Conservation (phyloP, 2,797 vertebrate genomes). For the Phrynocephalus guinanensis region DNA sequence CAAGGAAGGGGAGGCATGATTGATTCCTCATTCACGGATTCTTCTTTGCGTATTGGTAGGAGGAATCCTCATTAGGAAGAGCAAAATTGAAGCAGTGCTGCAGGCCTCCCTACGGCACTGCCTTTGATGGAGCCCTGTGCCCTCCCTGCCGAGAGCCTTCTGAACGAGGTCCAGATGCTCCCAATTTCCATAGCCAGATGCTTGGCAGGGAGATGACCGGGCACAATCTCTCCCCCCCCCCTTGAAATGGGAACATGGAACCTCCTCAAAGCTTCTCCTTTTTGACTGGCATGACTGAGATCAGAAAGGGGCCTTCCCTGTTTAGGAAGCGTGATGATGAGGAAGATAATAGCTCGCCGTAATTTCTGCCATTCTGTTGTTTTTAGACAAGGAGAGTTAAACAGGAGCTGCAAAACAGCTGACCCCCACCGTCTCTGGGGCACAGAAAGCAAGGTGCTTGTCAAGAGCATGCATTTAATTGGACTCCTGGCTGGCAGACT, state of each 20-base stretch:
- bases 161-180: slow-evolving; percentile 33
- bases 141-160: slow-evolving; percentile 26
- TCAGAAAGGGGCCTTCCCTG: slow-evolving; percentile 6
- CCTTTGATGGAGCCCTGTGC: slow-evolving; percentile 32
- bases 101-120: slow-evolving; percentile 42
- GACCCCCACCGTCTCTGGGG: slow-evolving; percentile 34
- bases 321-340: not conserved
- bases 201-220: slow-evolving; percentile 22
- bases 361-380: slow-evolving; percentile 42
- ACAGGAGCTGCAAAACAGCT: slow-evolving; percentile 40
- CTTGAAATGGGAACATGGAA: slow-evolving; percentile 33
- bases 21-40: slow-evolving; percentile 28
- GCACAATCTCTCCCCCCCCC: not conserved
- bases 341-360: fast-evolving
- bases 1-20: not conserved
- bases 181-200: slow-evolving; percentile 47
- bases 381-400: slow-evolving; percentile 40
- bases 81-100: not conserved
- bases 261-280: slow-evolving; percentile 5
- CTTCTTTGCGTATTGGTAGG: slow-evolving; percentile 20
- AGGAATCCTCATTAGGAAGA: slow-evolving; percentile 30
- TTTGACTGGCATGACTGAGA: not conserved
- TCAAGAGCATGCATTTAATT: slow-evolving; percentile 46
- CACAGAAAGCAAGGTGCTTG: not conserved
- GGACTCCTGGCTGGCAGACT: slow-evolving; percentile 26